Evolutionary conservation across 2,888 invertebrate genomes (phyloP).

Genomic region (Germaria angustata): DNA sequence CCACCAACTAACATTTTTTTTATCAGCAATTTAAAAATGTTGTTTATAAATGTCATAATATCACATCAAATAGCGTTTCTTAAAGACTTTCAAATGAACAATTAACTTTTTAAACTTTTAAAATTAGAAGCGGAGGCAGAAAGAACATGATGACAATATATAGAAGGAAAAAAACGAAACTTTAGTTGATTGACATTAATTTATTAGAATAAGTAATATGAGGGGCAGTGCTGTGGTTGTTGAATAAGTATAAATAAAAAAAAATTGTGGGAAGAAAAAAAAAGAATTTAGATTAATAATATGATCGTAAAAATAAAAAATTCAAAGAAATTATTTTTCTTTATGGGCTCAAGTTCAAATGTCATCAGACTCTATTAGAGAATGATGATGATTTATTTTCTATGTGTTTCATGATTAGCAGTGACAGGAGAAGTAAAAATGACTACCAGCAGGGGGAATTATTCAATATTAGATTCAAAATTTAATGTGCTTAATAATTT

Average conservation of each 20-base stretch:
- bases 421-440: too few species aligned
- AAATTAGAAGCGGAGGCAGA: slow-evolving; percentile 29
- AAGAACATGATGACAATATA: background rate
- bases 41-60: slow-evolving; percentile 30
- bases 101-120: slow-evolving; percentile 42
- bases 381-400: too few species aligned
- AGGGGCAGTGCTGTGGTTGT: background rate
- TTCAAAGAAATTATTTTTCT: too few species aligned
- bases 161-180: background rate
- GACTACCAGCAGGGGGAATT: too few species aligned
- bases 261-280: too few species aligned
- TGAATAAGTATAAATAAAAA: background rate
- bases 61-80: slow-evolving; percentile 20
- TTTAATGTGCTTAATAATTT: too few species aligned
- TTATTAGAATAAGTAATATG: slow-evolving; percentile 29
- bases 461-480: too few species aligned
- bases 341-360: too few species aligned
- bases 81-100: slow-evolving; percentile 52
- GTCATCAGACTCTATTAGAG: too few species aligned
- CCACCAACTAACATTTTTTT: slow-evolving; percentile 4
- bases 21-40: background rate
- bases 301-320: too few species aligned
- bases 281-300: too few species aligned
- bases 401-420: too few species aligned
- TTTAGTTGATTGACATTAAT: slow-evolving; percentile 35